These are phyloP conservation scores for Caenorhabditis auriculariae DNA, from an alignment of 2,888 invertebrate species.

Conservation along the genomic window DNA sequence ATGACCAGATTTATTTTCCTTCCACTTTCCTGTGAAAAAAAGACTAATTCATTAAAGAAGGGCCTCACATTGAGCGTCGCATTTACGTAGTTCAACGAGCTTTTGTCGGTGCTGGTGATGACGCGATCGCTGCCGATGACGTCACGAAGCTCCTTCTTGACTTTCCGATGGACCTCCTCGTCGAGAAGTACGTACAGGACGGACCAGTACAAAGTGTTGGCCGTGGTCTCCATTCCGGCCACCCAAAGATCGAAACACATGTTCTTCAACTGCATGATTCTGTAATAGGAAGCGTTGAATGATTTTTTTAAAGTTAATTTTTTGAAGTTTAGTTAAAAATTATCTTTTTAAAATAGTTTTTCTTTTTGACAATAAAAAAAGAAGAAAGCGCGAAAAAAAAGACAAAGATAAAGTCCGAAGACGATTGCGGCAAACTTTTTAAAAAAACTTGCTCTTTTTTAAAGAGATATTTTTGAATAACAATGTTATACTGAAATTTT, in stretches of 20 bases:
- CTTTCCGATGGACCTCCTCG: constrained; percentile 22
- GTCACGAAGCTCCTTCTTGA: constrained; percentile 30
- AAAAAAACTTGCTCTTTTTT: too few relatives aligned
- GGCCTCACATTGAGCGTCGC: constrained; percentile 28
- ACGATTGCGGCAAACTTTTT: too few relatives aligned
- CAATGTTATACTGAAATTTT: too few relatives aligned
- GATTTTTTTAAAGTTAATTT: too few relatives aligned
- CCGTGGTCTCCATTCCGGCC: constrained; percentile 45
- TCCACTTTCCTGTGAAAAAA: not conserved
- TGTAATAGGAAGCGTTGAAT: not conserved
- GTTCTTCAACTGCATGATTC: constrained; percentile 23
- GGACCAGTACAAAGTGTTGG: constrained; percentile 39
- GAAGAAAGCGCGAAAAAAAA: too few relatives aligned
- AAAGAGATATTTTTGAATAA: too few relatives aligned
- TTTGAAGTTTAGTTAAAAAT: too few relatives aligned
- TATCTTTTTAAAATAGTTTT: too few relatives aligned
- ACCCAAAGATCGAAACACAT: constrained; percentile 41
- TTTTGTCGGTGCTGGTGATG: constrained; percentile 21
- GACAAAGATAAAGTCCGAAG: too few relatives aligned
- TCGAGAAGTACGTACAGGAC: constrained; percentile 22
- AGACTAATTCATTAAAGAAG: not conserved
- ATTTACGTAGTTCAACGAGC: constrained; percentile 20
- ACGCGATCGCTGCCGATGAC: constrained; percentile 26
- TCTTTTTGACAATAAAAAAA: too few relatives aligned
- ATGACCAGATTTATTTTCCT: too few relatives aligned